These are phyloP conservation scores for Cydia strobilella DNA, from an alignment of 1,140 invertebrate genomes.

Conservation along the genomic window DNA sequence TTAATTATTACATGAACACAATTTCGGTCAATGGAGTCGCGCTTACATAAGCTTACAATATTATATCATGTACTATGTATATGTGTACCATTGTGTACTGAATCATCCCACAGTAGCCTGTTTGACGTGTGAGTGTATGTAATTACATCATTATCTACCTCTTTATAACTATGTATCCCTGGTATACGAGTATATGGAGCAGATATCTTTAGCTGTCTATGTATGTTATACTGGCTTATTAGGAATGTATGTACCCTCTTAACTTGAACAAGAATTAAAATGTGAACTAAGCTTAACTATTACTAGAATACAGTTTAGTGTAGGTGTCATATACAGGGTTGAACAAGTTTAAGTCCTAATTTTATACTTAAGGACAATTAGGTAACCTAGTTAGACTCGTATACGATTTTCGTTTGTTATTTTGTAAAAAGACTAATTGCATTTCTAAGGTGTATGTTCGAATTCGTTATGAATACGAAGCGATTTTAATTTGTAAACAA, in stretches of 20 bases:
- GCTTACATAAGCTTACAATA: background rate
- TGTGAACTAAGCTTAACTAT: background rate
- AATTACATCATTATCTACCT: conserved; percentile 60
- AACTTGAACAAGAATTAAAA: background rate
- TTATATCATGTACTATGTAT: conserved; percentile 35
- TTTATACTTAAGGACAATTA: no score
- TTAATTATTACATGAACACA: conserved; percentile 6
- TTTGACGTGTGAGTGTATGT: conserved; percentile 48
- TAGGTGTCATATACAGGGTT: no score
- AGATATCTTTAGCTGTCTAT: background rate
- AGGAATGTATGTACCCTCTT: background rate
- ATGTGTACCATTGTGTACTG: conserved; percentile 36
- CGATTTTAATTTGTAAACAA: background rate
- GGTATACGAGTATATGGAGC: conserved; percentile 42
- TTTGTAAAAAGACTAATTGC: background rate
- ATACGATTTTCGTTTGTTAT: background rate
- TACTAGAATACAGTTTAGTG: no score
- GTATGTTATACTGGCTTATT: background rate
- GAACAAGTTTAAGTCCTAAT: no score
- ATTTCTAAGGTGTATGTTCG: background rate
- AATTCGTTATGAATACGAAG: background rate
- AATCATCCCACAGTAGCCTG: conserved; percentile 29
- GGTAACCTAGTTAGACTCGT: background rate
- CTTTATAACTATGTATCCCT: conserved; percentile 59
- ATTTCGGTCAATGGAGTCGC: background rate